Conservation (phyloP, 2,113 vertebrate genomes). For the Motacilla tschutschensis region DNA sequence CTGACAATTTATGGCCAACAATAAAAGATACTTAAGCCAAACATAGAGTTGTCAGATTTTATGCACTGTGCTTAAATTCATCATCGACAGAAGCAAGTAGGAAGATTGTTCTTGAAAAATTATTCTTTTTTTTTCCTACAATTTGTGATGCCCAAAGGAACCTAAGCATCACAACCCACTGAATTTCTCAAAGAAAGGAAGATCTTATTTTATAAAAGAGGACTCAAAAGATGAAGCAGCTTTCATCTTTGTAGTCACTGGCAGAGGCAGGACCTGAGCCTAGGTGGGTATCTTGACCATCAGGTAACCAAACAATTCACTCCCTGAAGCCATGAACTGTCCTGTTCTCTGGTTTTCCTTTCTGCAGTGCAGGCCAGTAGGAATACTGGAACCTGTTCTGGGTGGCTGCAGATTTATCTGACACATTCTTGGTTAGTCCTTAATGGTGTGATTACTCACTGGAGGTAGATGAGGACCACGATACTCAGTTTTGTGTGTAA, state of each 20-base stretch:
- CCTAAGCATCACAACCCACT: neutral
- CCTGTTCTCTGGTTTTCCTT: neutral
- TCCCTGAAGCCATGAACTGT: neutral
- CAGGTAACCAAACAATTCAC: accelerated
- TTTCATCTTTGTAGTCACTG: neutral
- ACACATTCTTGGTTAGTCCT: neutral
- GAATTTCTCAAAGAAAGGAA: neutral
- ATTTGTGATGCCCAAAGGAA: neutral
- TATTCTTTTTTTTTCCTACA: neutral
- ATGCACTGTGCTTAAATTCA: neutral
- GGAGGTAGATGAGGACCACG: accelerated
- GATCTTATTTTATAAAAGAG: neutral
- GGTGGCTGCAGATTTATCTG: neutral
- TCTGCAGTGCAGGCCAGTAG: neutral
- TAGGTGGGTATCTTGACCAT: neutral
- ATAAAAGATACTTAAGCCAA: slow-evolving; percentile 1
- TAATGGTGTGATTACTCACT: neutral
- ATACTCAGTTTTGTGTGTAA: neutral
- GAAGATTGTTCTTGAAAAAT: neutral
- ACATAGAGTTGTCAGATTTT: neutral
- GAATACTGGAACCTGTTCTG: neutral
- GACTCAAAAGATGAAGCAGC: neutral
- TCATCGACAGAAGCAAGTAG: neutral
- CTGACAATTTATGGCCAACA: slow-evolving; percentile 6
- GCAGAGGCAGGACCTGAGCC: neutral